phyloP scores from a whole-genome alignment of 2,888 invertebrate species.

The Sipunculus nudus region DNA sequence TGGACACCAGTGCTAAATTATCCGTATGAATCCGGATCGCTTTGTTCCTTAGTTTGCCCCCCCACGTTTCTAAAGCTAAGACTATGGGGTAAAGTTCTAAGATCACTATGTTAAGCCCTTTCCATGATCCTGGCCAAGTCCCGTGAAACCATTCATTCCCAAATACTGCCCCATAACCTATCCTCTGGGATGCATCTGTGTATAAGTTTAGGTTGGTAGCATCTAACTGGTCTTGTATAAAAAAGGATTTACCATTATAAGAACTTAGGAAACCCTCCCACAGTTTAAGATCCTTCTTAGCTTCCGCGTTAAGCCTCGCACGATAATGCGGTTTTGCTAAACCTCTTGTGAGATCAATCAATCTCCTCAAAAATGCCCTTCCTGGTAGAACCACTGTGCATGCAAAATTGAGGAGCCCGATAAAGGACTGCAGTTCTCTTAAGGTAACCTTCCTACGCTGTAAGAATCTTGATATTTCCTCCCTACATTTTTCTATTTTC shows the following conservation, averaged over 20 bases:
- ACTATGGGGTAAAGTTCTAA: background rate
- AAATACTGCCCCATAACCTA: background rate
- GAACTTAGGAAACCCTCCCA: background rate
- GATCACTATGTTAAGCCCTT: background rate
- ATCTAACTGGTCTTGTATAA: background rate
- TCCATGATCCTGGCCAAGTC: background rate
- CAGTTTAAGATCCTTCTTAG: background rate
- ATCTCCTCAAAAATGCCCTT: background rate
- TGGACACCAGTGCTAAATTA: background rate
- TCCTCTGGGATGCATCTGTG: background rate
- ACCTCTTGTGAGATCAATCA: background rate
- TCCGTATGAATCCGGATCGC: background rate
- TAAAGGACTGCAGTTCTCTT: background rate
- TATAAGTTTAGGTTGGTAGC: background rate
- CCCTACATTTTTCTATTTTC: background rate
- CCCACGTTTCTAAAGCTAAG: background rate
- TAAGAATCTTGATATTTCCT: background rate
- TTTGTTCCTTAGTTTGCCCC: background rate
- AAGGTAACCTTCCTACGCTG: background rate
- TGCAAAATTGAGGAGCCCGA: background rate
- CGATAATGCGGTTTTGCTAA: background rate
- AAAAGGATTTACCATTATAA: background rate
- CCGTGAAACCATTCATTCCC: background rate
- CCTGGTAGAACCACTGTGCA: background rate
- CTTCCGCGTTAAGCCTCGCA: background rate